Conservation (phyloP, 2,888 invertebrate species). For the Reticulitermes lucifugus region DNA sequence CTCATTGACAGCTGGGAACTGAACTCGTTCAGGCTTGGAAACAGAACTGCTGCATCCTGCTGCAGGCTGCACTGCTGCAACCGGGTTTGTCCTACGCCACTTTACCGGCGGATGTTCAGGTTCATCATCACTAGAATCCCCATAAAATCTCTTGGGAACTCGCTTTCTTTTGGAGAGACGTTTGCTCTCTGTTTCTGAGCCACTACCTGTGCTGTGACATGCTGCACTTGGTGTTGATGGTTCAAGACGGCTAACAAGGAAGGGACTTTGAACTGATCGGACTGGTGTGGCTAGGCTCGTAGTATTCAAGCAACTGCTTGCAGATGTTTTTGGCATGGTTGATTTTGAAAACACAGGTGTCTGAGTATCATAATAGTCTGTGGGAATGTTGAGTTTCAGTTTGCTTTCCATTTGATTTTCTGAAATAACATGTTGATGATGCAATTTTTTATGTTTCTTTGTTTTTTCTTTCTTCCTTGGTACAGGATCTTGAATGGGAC, state of each 20-base stretch:
- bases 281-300: not conserved
- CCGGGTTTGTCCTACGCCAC: slow-evolving; percentile 74
- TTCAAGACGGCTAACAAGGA: slow-evolving; percentile 17
- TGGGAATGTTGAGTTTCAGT: slow-evolving; percentile 68
- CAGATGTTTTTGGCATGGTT: slow-evolving; percentile 18
- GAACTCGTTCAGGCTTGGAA: slow-evolving; percentile 45
- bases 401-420: slow-evolving; percentile 64
- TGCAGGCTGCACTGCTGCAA: slow-evolving; percentile 55
- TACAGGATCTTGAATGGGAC: slow-evolving; percentile 61
- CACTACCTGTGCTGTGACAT: slow-evolving; percentile 58
- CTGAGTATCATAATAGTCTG: slow-evolving; percentile 58
- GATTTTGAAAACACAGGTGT: slow-evolving; percentile 39
- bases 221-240: slow-evolving; percentile 59
- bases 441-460: slow-evolving; percentile 77
- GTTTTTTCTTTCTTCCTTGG: slow-evolving; percentile 67
- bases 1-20: slow-evolving; percentile 21
- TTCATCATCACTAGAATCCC: slow-evolving; percentile 89
- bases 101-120: slow-evolving; percentile 71
- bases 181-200: slow-evolving; percentile 69
- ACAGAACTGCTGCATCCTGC: slow-evolving; percentile 35
- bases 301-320: slow-evolving; percentile 11
- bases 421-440: slow-evolving; percentile 59
- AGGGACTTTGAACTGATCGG: not conserved
- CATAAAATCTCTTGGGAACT: slow-evolving; percentile 88
- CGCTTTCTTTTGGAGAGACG: slow-evolving; percentile 83